Conservation (phyloP, 2,797 vertebrate genomes). For the Rhyacichthys aspro region DNA sequence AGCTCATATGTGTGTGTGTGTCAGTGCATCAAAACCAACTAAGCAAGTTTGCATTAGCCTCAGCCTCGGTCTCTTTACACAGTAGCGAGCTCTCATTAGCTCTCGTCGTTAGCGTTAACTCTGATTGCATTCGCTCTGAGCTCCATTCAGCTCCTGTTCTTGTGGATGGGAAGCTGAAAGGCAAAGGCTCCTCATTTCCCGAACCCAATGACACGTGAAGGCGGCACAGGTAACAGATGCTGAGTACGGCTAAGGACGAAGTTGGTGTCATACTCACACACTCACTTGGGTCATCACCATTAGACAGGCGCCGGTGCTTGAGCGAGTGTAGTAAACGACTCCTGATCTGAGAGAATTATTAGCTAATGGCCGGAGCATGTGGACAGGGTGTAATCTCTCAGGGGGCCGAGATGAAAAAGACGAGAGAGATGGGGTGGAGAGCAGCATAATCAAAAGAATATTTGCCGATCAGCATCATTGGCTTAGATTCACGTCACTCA, state of each 20-base stretch:
- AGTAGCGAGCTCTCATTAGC: slow-evolving; percentile 65
- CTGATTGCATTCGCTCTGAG: slow-evolving; percentile 61
- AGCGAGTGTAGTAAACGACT: slow-evolving; percentile 66
- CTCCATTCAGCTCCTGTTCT: slow-evolving; percentile 49
- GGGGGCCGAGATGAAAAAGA: slow-evolving; percentile 21
- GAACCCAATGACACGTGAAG: slow-evolving; percentile 76
- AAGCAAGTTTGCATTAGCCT: slow-evolving; percentile 57
- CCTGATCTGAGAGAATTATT: slow-evolving; percentile 72
- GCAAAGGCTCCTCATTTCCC: slow-evolving; percentile 64
- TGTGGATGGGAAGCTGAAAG: slow-evolving; percentile 43
- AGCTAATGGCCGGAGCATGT: slow-evolving; percentile 69
- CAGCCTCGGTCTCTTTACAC: slow-evolving; percentile 46
- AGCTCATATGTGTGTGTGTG: slow-evolving; percentile 8
- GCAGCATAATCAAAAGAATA: slow-evolving; percentile 44
- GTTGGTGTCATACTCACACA: slow-evolving; percentile 16
- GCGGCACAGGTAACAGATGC: slow-evolving; percentile 68
- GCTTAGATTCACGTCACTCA: slow-evolving; percentile 47
- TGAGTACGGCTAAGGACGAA: slow-evolving; percentile 16
- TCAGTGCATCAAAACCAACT: slow-evolving; percentile 59
- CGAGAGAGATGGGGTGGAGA: slow-evolving; percentile 22
- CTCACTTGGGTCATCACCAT: slow-evolving; percentile 63
- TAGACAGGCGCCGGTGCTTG: slow-evolving; percentile 51
- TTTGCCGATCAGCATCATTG: slow-evolving; percentile 57
- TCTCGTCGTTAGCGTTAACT: slow-evolving; percentile 57
- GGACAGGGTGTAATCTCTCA: slow-evolving; percentile 58